Evolutionary conservation across 1,140 invertebrate species (phyloP).

Genomic region (Listronotus bonariensis): DNA sequence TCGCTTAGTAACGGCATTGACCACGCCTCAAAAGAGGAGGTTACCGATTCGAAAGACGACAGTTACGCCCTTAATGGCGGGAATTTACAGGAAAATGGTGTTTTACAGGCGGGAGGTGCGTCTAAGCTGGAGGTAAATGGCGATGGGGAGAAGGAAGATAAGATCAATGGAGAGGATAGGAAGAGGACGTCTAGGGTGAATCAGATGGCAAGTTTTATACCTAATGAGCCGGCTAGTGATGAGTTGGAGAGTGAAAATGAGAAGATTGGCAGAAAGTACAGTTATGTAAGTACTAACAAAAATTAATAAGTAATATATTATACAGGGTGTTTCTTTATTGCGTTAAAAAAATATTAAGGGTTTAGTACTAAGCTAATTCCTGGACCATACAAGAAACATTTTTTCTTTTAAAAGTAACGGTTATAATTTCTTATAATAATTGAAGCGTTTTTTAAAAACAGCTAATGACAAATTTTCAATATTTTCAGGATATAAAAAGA

Average conservation of each 20-base stretch:
- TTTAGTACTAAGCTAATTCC: too few species aligned
- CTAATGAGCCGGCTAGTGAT: conserved; percentile 51
- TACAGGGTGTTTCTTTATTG: too few species aligned
- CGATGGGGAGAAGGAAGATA: conserved; percentile 38
- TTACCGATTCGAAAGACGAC: not conserved
- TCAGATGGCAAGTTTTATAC: conserved; percentile 65
- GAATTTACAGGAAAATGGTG: not conserved
- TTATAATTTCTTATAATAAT: too few species aligned
- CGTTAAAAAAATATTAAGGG: too few species aligned
- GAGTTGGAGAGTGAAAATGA: conserved; percentile 39
- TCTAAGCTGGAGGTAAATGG: conserved; percentile 27
- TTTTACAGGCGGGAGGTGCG: conserved; percentile 11
- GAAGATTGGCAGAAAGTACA: conserved; percentile 29
- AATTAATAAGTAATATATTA: too few species aligned
- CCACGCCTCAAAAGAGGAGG: not conserved
- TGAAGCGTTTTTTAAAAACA: too few species aligned
- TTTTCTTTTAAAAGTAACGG: too few species aligned
- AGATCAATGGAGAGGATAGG: conserved; percentile 34
- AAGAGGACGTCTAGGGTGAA: conserved; percentile 42
- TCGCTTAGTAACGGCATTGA: conserved; percentile 18
- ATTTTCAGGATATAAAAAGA: too few species aligned
- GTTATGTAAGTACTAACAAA: conserved; percentile 22
- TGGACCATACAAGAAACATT: too few species aligned
- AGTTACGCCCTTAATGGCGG: not conserved
- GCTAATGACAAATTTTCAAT: too few species aligned